Conservation (phyloP, 2,113 vertebrate species). For the Macrotis lagotis region DNA sequence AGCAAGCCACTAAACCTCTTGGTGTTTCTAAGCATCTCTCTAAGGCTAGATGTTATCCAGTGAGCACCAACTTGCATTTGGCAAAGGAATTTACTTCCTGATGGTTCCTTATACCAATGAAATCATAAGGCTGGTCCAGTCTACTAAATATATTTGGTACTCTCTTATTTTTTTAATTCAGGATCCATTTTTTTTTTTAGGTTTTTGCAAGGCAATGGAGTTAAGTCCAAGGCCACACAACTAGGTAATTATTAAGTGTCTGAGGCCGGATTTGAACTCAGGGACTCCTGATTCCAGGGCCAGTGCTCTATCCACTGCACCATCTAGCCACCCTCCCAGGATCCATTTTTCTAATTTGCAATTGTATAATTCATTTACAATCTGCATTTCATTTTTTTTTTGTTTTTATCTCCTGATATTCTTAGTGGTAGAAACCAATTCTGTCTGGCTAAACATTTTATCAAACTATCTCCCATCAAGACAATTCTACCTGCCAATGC, state of each 20-base stretch:
- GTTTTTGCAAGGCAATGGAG: no score
- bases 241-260: no score
- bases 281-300: no score
- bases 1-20: background rate
- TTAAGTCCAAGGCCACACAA: no score
- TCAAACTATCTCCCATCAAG: background rate
- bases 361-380: background rate
- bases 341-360: background rate
- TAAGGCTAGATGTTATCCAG: background rate
- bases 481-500: background rate
- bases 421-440: background rate
- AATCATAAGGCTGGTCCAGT: background rate
- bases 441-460: background rate
- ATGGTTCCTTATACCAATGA: background rate
- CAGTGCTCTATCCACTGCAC: no score
- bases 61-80: background rate
- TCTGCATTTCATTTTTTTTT: background rate
- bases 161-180: background rate
- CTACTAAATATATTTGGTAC: background rate
- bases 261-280: no score
- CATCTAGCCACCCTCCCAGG: no score
- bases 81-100: background rate
- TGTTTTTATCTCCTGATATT: background rate
- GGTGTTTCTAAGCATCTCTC: background rate
- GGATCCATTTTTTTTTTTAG: background rate